Conservation (phyloP, 2,888 invertebrate species). For the Venusia cambrica region DNA sequence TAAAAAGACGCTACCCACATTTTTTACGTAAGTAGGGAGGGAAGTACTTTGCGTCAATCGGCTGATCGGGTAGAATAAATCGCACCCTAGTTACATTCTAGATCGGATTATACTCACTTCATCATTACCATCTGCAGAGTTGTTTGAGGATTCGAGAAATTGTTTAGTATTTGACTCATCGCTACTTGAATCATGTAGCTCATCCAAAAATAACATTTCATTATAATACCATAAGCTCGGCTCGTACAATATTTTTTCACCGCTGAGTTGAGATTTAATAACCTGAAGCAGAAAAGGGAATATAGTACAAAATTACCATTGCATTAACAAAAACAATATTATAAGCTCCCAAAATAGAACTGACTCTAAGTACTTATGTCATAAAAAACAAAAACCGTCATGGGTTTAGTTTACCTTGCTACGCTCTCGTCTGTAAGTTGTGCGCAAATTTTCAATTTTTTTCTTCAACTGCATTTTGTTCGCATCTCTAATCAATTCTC, state of each 20-base stretch:
- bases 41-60: too few relatives aligned
- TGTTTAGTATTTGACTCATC: not conserved
- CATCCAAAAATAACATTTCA: conserved; percentile 19
- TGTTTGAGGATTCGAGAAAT: not conserved
- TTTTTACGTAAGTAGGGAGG: too few relatives aligned
- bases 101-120: too few relatives aligned
- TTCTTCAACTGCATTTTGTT: conserved; percentile 25
- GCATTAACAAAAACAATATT: too few relatives aligned
- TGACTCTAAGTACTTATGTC: too few relatives aligned
- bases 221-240: conserved; percentile 41
- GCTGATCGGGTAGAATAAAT: too few relatives aligned
- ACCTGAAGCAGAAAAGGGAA: conserved; percentile 16
- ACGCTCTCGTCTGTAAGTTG: conserved; percentile 33
- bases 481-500: conserved; percentile 5
- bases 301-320: too few relatives aligned
- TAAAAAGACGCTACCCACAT: too few relatives aligned
- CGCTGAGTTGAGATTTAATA: conserved; percentile 10
- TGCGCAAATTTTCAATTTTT: conserved; percentile 37
- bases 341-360: too few relatives aligned
- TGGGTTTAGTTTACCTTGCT: conserved; percentile 35
- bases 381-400: too few relatives aligned
- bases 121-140: conserved; percentile 1
- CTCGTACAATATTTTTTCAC: conserved; percentile 6
- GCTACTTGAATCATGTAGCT: not conserved
- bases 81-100: too few relatives aligned